These are phyloP conservation scores for Saimiri boliviensis DNA, from an alignment of 2,113 vertebrate genomes.

Conservation along the genomic window DNA sequence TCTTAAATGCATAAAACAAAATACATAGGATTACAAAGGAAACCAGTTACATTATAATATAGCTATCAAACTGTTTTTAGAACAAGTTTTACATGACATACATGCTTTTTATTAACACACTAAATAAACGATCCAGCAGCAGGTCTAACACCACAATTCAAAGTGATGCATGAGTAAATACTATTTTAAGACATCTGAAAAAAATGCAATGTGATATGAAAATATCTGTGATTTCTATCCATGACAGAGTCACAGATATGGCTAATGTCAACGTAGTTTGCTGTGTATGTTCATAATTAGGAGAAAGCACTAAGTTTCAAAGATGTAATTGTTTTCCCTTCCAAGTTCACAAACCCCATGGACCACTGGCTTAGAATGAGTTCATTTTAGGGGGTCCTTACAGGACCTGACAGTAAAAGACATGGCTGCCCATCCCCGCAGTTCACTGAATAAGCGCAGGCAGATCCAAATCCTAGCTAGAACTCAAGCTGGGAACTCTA, in stretches of 20 bases:
- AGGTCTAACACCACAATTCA: not conserved
- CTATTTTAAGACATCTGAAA: slow-evolving; percentile 38
- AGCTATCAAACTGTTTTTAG: not conserved
- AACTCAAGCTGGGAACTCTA: not conserved
- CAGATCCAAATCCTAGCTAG: not conserved
- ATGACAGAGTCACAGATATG: not conserved
- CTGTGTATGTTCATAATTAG: slow-evolving; percentile 22
- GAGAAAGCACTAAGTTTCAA: slow-evolving; percentile 18
- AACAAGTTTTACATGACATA: not conserved
- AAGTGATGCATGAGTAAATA: not conserved
- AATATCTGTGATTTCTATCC: not conserved
- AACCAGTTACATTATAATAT: not conserved
- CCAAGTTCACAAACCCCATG: not conserved
- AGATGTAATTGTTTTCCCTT: slow-evolving; percentile 4
- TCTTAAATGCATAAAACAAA: slow-evolving; percentile 30
- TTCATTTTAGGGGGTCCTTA: not conserved
- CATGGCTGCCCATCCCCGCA: not conserved
- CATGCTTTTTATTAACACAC: not conserved
- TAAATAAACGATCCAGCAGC: slow-evolving; percentile 42
- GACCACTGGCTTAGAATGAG: not conserved
- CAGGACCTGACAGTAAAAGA: not conserved
- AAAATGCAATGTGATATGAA: slow-evolving; percentile 11
- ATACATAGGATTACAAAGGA: slow-evolving; percentile 1
- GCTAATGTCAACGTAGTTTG: not conserved
- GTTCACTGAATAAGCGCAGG: not conserved